Conservation (phyloP, 2,797 vertebrate species). For the Poeciliopsis infans region DNA sequence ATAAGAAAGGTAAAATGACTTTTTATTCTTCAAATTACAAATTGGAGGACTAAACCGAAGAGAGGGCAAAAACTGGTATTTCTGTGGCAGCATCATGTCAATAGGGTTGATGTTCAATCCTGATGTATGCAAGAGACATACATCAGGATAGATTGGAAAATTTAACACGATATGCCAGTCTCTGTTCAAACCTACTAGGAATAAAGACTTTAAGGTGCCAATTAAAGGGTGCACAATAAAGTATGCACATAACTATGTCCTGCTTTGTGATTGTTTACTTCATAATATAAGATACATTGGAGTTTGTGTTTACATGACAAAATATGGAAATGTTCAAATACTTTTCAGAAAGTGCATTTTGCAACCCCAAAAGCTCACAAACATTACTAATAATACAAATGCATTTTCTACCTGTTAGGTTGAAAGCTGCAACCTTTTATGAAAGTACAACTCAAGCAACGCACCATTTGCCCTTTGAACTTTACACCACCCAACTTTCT, state of each 20-base stretch:
- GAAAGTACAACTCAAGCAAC: constrained; percentile 27
- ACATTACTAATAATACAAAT: background rate
- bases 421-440: constrained; percentile 31
- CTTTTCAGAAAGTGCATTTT: background rate
- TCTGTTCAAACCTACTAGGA: background rate
- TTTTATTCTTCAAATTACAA: too few species aligned
- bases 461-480: constrained; percentile 45
- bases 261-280: background rate
- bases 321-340: background rate
- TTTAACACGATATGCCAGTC: too few species aligned
- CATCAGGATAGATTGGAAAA: too few species aligned
- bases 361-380: background rate
- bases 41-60: too few species aligned
- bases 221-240: background rate
- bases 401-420: background rate
- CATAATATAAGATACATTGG: background rate
- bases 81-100: too few species aligned
- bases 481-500: constrained; percentile 32
- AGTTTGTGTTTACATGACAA: background rate
- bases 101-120: too few species aligned
- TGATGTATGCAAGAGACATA: too few species aligned
- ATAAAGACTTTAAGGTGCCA: background rate
- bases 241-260: background rate
- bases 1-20: too few species aligned
- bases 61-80: too few species aligned